Conservation (phyloP, 35 echinoderm and acorn worm genomes). For the Apostichopus japonicus region DNA sequence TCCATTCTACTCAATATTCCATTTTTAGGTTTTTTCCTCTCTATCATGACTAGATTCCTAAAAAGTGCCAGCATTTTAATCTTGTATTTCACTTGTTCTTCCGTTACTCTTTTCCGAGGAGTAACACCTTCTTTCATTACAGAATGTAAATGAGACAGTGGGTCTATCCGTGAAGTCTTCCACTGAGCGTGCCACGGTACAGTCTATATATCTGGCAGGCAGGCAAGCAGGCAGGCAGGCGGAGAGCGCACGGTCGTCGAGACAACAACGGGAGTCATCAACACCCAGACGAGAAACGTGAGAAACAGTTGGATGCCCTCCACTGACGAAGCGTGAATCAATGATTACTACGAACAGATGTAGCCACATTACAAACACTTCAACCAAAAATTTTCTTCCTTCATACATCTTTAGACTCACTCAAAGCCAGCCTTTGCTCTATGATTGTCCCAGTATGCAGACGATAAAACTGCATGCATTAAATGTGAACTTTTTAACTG, state of each 20-base stretch:
- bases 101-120: background rate
- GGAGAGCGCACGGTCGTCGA: background rate
- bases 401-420: too few species aligned
- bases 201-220: too few species aligned
- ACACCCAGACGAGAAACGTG: constrained; percentile 41
- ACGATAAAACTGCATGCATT: too few species aligned
- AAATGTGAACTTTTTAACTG: too few species aligned
- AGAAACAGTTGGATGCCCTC: constrained; percentile 46
- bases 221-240: background rate
- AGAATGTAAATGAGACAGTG: constrained; percentile 32
- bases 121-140: constrained; percentile 51
- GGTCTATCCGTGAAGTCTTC: background rate
- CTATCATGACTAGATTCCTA: background rate
- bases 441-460: too few species aligned
- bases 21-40: background rate
- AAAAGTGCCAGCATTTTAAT: background rate
- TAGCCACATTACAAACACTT: constrained; percentile 33
- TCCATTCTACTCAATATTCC: too few species aligned
- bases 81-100: background rate
- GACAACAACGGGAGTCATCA: constrained; percentile 38
- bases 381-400: too few species aligned
- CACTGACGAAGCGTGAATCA: constrained; percentile 35
- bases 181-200: background rate
- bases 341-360: constrained; percentile 50
- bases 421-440: too few species aligned